Evolutionary conservation across 2,113 vertebrate genomes (phyloP), one percentile per base, ranked within the genome.

Genomic region (Oncorhynchus keta): DNA sequence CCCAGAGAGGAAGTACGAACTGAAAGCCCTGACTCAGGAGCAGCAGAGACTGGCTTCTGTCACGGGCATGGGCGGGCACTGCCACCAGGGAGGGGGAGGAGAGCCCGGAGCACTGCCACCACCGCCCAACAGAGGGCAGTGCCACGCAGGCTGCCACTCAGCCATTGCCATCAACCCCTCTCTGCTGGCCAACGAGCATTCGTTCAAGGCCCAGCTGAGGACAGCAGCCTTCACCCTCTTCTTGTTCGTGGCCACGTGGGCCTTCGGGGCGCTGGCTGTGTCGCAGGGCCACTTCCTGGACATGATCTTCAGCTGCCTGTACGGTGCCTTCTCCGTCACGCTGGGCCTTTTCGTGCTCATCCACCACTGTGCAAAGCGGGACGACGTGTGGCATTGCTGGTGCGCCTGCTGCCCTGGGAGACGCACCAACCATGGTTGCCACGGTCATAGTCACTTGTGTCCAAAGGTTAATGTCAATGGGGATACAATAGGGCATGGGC

Each of bases 241-340:
- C 84, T 92, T 99, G 20, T 99, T 98, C 80, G 79, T 93, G 24
- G 95, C 96, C 84, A 98, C 97, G 0, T 99, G 98, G 98, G 93
- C 96, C 26, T 98, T 99, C 2, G 98, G 97, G 62, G 98, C 97
- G 0, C 92, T 99, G 80, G 97, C 98, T 0, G 96, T 98, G 83
- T 95, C 97, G 0, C 97, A 99, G 92, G 96, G 95, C 76, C 95
- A 94, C 90, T 95, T 99, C 90, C 91, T 99, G 90, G 97, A 99
- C 93, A 98, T 99, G 97, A 95, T 99, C 89, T 99, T 99, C 91
- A 99, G 98, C 90, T 99, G 98, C 86, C 93, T 99, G 12, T 99
- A 99, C 0, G 98, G 98, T 84, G 97, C 97, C 75, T 99, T 97
- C 89, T 98, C 97, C 0, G 97, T 99, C 81, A 99, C 98, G 0